Evolutionary conservation across 2,113 vertebrate species (phyloP).

Genomic region (Entelurus aequoreus): DNA sequence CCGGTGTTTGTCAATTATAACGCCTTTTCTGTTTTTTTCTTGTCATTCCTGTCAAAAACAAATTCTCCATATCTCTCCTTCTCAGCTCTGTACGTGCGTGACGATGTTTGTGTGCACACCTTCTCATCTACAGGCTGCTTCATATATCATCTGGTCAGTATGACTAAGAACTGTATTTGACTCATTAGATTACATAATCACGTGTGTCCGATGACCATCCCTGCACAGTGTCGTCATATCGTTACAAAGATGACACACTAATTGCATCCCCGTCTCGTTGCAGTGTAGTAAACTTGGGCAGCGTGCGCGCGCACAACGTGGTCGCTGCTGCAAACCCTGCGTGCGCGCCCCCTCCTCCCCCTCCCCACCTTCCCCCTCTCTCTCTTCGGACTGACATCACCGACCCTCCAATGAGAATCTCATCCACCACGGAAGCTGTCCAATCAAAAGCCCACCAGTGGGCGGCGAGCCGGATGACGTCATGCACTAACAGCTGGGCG

Average conservation of each 20-base stretch:
- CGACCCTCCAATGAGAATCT: conserved; percentile 55
- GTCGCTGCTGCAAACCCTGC: conserved; percentile 55
- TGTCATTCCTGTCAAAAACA: too few species aligned
- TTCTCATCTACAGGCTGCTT: too few species aligned
- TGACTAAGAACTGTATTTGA: neutral
- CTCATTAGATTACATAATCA: neutral
- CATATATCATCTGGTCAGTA: neutral
- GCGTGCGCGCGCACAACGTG: conserved; percentile 36
- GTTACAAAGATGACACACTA: neutral
- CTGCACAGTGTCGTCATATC: neutral
- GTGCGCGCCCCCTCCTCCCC: conserved; percentile 27
- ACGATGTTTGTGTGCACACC: too few species aligned
- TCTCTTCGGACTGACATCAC: conserved; percentile 47
- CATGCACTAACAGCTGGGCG: conserved; percentile 79
- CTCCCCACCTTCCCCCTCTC: too few species aligned
- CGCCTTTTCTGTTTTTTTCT: too few species aligned
- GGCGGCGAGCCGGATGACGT: conserved; percentile 70
- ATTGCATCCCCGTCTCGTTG: too few species aligned
- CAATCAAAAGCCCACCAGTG: conserved; percentile 64
- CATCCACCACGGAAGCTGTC: conserved; percentile 41
- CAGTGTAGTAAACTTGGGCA: too few species aligned
- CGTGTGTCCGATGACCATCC: neutral
- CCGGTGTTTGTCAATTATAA: too few species aligned
- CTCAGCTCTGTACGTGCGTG: too few species aligned
- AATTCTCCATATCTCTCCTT: too few species aligned